Conservation (phyloP, 2,888 invertebrate genomes). For the Microctonus aethiopoides region DNA sequence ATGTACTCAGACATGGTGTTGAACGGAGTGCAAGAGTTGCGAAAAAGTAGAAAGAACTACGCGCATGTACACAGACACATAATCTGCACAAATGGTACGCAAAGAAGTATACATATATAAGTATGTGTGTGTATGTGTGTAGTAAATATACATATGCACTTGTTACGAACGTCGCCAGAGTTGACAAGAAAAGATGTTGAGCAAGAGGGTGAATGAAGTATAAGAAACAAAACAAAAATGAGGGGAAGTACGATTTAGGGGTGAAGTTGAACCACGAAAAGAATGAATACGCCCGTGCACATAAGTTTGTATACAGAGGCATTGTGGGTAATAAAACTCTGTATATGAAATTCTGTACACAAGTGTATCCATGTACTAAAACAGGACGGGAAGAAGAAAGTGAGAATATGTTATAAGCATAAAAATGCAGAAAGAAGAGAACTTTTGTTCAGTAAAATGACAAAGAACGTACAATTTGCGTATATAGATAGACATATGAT, state of each 20-base stretch:
- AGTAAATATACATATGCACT: slow-evolving; percentile 4
- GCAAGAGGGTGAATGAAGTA: slow-evolving; percentile 33
- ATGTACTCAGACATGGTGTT: slow-evolving; percentile 7
- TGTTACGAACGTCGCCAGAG: slow-evolving; percentile 2
- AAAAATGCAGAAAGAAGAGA: too few relatives aligned
- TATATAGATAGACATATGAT: slow-evolving; percentile 61
- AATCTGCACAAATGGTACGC: slow-evolving; percentile 24
- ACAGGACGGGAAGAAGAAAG: too few relatives aligned
- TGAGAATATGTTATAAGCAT: too few relatives aligned
- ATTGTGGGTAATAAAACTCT: too few relatives aligned
- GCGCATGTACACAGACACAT: slow-evolving; percentile 6
- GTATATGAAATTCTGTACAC: too few relatives aligned
- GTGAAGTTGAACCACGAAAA: neutral
- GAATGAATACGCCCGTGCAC: too few relatives aligned
- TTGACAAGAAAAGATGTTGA: slow-evolving; percentile 41
- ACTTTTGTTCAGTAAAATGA: too few relatives aligned
- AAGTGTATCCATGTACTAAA: too few relatives aligned
- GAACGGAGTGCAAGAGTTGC: slow-evolving; percentile 17
- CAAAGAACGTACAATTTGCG: slow-evolving; percentile 54
- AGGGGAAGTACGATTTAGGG: slow-evolving; percentile 16
- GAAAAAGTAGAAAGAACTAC: neutral
- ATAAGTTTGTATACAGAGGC: too few relatives aligned
- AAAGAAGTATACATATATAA: slow-evolving; percentile 23
- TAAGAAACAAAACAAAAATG: neutral
- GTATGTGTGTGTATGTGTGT: neutral